A percentile compares a stretch with the other conserved stretches of the same genome.
These are phyloP conservation scores for Aplysina aerophoba DNA, from an alignment of 37 sponge, comb jelly and placozoan species.

Conservation along the genomic window DNA sequence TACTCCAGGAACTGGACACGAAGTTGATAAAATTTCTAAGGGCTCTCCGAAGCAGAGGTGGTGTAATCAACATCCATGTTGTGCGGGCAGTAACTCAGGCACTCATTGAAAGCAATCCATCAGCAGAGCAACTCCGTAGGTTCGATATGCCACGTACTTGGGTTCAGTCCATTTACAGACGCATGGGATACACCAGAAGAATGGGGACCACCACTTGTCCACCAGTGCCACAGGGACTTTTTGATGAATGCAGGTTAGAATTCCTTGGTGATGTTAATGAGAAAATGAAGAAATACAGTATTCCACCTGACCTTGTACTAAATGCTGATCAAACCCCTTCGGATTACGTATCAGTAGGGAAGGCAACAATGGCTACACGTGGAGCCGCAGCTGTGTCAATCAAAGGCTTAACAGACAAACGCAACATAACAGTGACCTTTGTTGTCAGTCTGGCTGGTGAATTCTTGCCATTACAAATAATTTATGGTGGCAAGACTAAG, in stretches of 20 bases:
- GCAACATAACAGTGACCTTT: slow-evolving; percentile 55
- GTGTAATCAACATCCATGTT: slow-evolving; percentile 60
- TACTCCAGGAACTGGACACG: slow-evolving; percentile 53
- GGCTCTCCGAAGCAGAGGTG: slow-evolving; percentile 49
- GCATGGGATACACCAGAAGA: slow-evolving; percentile 45
- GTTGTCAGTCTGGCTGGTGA: slow-evolving; percentile 35
- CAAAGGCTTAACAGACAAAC: slow-evolving; percentile 51
- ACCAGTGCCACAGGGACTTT: slow-evolving; percentile 46
- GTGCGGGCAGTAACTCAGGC: slow-evolving; percentile 51
- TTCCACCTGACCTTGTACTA: slow-evolving; percentile 60
- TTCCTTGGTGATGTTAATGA: slow-evolving; percentile 39
- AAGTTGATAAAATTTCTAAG: slow-evolving; percentile 47
- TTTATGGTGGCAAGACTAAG: slow-evolving; percentile 68
- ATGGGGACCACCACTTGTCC: slow-evolving; percentile 47
- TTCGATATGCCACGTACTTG: slow-evolving; percentile 51
- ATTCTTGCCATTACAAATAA: slow-evolving; percentile 54
- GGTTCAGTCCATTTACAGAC: slow-evolving; percentile 60
- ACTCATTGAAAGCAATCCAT: slow-evolving; percentile 50
- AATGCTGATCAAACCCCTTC: slow-evolving; percentile 66
- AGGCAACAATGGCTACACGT: slow-evolving; percentile 46
- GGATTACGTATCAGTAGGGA: slow-evolving; percentile 56
- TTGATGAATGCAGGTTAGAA: slow-evolving; percentile 35
- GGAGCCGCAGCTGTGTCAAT: slow-evolving; percentile 38
- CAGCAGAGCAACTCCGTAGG: slow-evolving; percentile 9
- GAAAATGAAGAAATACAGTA: slow-evolving; percentile 38